Evolutionary conservation across 2,113 vertebrate genomes (phyloP).

Genomic region (Halichoeres trimaculatus): DNA sequence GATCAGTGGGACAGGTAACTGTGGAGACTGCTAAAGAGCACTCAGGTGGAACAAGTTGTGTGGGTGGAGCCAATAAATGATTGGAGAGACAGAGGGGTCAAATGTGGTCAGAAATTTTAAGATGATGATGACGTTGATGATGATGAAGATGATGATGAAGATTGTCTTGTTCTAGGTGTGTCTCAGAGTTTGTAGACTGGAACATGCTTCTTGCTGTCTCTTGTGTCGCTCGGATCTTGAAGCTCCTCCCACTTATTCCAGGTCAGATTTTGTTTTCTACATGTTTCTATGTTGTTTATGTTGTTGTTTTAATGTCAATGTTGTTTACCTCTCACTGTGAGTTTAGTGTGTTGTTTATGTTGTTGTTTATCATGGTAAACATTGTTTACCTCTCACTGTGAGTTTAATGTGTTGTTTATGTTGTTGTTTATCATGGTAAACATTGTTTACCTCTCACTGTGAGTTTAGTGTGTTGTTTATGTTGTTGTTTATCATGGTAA

Average conservation of each 20-base stretch:
- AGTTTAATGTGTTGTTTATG: slow-evolving; percentile 1
- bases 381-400: too few species aligned
- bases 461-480: slow-evolving; percentile 1
- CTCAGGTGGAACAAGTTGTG: too few species aligned
- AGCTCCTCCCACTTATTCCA: slow-evolving; percentile 92
- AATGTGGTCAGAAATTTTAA: too few species aligned
- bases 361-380: not conserved
- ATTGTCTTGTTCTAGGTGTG: slow-evolving; percentile 79
- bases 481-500: not conserved
- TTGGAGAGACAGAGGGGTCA: too few species aligned
- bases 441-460: too few species aligned
- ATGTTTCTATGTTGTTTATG: not conserved
- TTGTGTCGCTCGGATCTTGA: slow-evolving; percentile 89
- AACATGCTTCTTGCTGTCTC: slow-evolving; percentile 89
- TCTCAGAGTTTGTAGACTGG: slow-evolving; percentile 87
- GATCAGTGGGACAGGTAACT: too few species aligned
- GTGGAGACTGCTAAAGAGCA: too few species aligned
- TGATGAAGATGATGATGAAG: too few species aligned
- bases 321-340: too few species aligned
- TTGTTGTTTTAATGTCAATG: not conserved
- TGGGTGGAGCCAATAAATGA: too few species aligned
- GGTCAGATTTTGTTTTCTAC: slow-evolving; percentile 75
- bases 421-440: not conserved
- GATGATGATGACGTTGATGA: too few species aligned
- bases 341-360: slow-evolving; percentile 4